Base-by-base conservation (phyloP, 2,797 vertebrate genomes). In the Chelmon rostratus region DNA sequence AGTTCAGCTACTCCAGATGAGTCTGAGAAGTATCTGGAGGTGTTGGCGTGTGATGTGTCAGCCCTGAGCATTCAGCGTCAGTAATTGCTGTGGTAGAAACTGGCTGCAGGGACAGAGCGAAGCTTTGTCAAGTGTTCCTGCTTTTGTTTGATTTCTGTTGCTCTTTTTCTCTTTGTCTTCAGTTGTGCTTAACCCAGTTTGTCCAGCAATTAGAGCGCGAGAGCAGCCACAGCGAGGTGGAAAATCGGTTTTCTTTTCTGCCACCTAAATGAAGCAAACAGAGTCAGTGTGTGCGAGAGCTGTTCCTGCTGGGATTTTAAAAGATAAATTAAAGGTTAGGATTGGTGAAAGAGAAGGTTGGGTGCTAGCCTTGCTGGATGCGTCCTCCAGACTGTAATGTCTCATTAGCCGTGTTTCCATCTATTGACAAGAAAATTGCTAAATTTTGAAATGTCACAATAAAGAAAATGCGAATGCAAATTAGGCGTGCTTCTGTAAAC, bases 171-270 rank as follows among this genome's bases (percentile, higher is more conserved):
- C n/a, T 59, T 73, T 72, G 15, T 67, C 46, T n/a, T 65, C 11
- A 35, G 21, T 63, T 68, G 46, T 67, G 53, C 57, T 37, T 35
- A 61, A 64, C 64, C 79, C 50, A 66, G 81, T 82, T 42, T 68
- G 47, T 62, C 52, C 47, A 68, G 23, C 58, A 91, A 84, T 91
- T 84, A 84, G 73, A 82, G 83, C 56, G 53, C 62, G 42, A 79
- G 38, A 68, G 42, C 62, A 44, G 50, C 58, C 21, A 11, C 68
- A 62, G 37, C 16, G n/a, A 44, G 3, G 44, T 4, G 40, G 33
- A 28, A 23, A 72, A 38, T 31, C 52, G 68, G 52, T 77, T 85
- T n/a, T 81, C 68, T 82, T 83, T 79, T 42, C 35, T 46, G 16
- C 59, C n/a, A 38, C 57, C 31, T 52, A 49, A 50, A 56, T 49